Base-by-base conservation (phyloP, 1,140 invertebrate genomes). In the Papilio polytes region DNA sequence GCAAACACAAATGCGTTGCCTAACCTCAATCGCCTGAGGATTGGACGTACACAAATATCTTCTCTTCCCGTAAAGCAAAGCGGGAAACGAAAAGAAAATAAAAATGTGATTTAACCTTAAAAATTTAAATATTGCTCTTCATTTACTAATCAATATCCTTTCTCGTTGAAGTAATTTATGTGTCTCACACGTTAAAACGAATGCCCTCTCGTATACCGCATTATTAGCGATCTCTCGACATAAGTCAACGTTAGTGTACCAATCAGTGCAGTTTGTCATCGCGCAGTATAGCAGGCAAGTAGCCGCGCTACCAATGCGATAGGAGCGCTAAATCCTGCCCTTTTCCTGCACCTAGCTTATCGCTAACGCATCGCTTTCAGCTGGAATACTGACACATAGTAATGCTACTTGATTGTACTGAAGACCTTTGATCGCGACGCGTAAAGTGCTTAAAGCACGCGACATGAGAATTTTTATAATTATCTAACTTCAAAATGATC, bases 181-280 rank as follows among this genome's bases (percentile, higher is more conserved):
- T 6, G 6, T 41, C 36, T 41, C 7, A 59, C 56, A 59, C 8
- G 7, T 22, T 63, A 22, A 63, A 63, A 20, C 18, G 56, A 20
- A 63, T 9, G 18, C 10, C 44, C 44, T 74, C 72, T 31, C 31
- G 6, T 10, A n/a, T 74, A 31, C 41, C 46, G n/a, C 44, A 74
- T 44, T 20, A 48, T 74, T 48, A 26, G 20, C 12, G 7, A 22
- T 2, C 9, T 26, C 20, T 1, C 20, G 20, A 22, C 20, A 51
- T 66, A 78, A 78, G 36, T 78, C 77, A 63, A 41, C 31, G 77
- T 63, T 66, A 41, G 53, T 63, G 36, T n/a, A 4, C 15, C 46
- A 78, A 78, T 78, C 77, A 20, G 53, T 20, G 56, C n/a, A 18
- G 53, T 78, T 63, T 63, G 53, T 78, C 77, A 78, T 18, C 31